Percentiles rank a stretch among this genome's conserved stretches.
Conservation (phyloP, 2,888 invertebrate genomes). For the Drymonia ruficornis region DNA sequence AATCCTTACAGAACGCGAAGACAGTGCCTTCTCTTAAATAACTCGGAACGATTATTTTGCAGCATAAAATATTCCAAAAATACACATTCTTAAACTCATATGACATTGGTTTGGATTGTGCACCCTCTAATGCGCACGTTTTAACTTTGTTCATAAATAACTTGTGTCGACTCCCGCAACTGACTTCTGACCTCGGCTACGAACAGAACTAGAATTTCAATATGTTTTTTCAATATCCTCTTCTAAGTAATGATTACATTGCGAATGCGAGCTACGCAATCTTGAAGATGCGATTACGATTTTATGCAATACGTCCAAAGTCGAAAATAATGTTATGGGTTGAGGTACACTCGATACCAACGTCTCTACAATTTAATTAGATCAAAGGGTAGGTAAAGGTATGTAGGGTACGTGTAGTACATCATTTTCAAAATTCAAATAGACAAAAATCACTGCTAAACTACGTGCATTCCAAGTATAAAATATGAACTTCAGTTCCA, state of each 20-base stretch:
- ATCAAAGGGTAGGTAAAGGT: no score
- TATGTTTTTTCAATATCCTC: conserved; percentile 15
- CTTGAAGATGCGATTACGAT: conserved; percentile 13
- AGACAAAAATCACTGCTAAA: no score
- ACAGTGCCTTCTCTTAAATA: no score
- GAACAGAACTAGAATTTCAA: conserved; percentile 23
- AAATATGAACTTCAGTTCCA: background rate
- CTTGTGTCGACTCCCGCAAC: conserved; percentile 33
- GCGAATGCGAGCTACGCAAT: conserved; percentile 26
- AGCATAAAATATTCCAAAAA: no score
- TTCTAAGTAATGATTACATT: conserved; percentile 26
- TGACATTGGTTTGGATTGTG: conserved; percentile 45
- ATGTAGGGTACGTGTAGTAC: no score
- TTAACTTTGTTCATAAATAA: conserved; percentile 44
- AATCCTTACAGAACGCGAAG: no score
- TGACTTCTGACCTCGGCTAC: conserved; percentile 51
- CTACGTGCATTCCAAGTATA: no score
- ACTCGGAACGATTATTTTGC: no score
- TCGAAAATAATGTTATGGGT: conserved; percentile 8
- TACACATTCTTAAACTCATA: background rate
- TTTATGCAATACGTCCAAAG: conserved; percentile 2
- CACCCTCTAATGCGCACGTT: conserved; percentile 41
- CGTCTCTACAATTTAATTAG: background rate
- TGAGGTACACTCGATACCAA: background rate
- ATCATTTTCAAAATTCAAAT: no score